Base-by-base conservation (phyloP, 2,797 vertebrate species). In the Thaleichthys pacificus region DNA sequence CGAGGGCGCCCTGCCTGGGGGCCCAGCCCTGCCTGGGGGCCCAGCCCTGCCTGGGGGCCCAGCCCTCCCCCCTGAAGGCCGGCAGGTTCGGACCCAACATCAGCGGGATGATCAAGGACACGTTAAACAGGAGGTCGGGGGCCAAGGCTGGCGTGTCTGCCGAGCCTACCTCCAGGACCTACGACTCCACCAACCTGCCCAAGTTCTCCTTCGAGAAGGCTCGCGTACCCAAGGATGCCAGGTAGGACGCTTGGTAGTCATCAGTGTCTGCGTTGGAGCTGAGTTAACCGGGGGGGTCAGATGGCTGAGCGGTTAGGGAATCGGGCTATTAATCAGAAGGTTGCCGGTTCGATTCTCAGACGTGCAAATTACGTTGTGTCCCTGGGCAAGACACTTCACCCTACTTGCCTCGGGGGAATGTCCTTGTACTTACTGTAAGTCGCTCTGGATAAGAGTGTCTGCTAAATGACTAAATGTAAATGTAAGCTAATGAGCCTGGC, bases 81-180 rank as follows among this genome's bases (percentile, higher is more conserved):
- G 11, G 86, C 17, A 91, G 84, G 74, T 73, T 81, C 66, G 92
- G 90, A 80, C 91, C 91, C 26, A 91, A 89, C 70, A 79, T 92
- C n/a, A 89, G 92, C 0, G 87, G 89, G 0, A 86, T 92, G 70
- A 80, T 92, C 65, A 89, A 86, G 76, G 91, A 90, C 3, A 91
- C 89, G 38, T 80, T 93, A 4, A 92, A 93, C 5, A 91, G 93
- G 72, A 91, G 96, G 74, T 95, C 91, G 83, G 96, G 96, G 0
- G 97, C 96, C 2, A 97, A 97, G 82, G 95, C 96, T 0, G 96
- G 96, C 0, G 95, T 98, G 12, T 98, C 96, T 1, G 96, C 96
- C 0, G 96, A 98, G 57, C 97, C 96, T 0, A 96, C 95, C 0
- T 93, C 94, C 64, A 85, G 83, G 70, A 95, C 94, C 0, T 96